Evolutionary conservation across 2,797 vertebrate genomes (phyloP).

Genomic region (Hyperoplus immaculatus): DNA sequence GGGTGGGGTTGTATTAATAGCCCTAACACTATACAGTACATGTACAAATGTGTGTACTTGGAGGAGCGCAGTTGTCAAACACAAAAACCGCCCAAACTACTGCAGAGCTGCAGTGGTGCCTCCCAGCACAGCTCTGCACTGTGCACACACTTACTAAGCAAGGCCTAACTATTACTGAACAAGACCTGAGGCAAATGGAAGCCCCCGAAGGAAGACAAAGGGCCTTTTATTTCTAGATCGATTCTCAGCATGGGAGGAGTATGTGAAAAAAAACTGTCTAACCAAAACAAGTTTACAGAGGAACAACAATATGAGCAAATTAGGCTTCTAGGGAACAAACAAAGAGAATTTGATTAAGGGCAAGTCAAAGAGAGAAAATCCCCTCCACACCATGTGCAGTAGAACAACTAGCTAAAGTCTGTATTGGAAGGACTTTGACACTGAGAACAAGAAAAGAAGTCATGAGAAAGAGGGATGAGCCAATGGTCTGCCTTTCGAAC

Average conservation of each 20-base stretch:
- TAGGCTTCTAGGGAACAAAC: conserved; percentile 20
- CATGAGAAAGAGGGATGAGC: neutral
- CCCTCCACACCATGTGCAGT: neutral
- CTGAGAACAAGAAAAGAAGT: neutral
- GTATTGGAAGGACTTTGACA: conserved; percentile 11
- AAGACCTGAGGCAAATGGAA: conserved; percentile 1
- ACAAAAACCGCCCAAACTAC: neutral
- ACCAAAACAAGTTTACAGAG: conserved; percentile 3
- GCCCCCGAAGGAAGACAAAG: neutral
- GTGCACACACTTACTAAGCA: conserved; percentile 10
- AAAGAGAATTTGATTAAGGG: neutral
- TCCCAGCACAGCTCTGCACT: conserved; percentile 8
- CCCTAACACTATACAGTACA: too few relatives aligned
- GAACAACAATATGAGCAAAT: conserved; percentile 19
- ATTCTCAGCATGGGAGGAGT: neutral
- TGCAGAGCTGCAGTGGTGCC: neutral
- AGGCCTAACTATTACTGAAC: neutral
- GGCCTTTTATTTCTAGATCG: neutral
- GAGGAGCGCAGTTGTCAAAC: neutral
- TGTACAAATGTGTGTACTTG: neutral
- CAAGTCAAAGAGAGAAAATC: neutral
- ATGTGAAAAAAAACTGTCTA: neutral
- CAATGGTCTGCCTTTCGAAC: conserved; percentile 1
- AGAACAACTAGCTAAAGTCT: conserved; percentile 1
- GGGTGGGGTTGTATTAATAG: neutral